Base-by-base conservation (phyloP, 2,888 invertebrate genomes). In the Meganola albula region DNA sequence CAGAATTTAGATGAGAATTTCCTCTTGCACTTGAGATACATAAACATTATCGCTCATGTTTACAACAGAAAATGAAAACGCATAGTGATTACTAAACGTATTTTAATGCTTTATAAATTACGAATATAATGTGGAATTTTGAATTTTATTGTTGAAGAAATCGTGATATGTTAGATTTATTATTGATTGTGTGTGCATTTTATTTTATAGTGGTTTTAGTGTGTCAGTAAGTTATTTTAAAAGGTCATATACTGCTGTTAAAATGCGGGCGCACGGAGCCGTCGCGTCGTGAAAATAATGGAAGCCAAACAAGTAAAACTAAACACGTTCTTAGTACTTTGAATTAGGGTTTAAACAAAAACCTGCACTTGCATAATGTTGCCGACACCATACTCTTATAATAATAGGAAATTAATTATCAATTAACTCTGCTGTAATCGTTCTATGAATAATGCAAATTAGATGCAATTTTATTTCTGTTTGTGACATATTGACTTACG, bases 1-100 rank as follows among this genome's bases (percentile, higher is more conserved):
- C 78, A 74, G 85, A 84, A 85, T 84, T 68, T 65, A 70, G 77
- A 85, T 83, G 74, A 67, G 78, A 72, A 67, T 79, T 79, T 80
- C 78, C 80, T 82, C 63, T 73, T 72, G 68, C 63, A 67, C 46
- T 70, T 68, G 71, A 72, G 63, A 78, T 78, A 72, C 75, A 82
- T 79, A 77, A 76, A 82, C 77, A 80, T 78, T 72, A 74, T 55
- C 59, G 58, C 60, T 73, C 77, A 74, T 83, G 83, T 82, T 82
- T 70, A 83, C 82, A 79, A 74, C 76, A 79, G 80, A 77, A 74
- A 77, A 79, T 70, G 67, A 64, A 67, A 55, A 68, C 72, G 68
- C 71, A 57, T 44, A 43, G 56, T 72, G 76, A 72, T 68, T 77
- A 61, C 63, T 69, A 77, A 76, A 56, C 56, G 55, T 48, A 48